These are phyloP conservation scores for Cerastis leucographa DNA, from an alignment of 2,888 invertebrate species.

Conservation along the genomic window DNA sequence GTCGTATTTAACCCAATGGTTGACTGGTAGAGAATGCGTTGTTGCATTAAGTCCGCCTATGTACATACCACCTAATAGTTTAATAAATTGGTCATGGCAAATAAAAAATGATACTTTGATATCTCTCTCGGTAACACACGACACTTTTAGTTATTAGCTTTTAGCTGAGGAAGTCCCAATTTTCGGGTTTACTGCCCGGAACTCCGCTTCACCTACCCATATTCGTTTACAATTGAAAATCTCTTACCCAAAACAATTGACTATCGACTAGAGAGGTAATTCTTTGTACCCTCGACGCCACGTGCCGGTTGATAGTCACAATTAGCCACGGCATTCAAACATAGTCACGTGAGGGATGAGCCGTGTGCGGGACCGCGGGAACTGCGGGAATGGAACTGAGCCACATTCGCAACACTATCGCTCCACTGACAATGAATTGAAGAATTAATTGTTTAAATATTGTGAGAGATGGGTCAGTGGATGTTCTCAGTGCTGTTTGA, in stretches of 20 bases:
- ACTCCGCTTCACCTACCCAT: conserved; percentile 10
- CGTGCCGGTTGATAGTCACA: conserved; percentile 83
- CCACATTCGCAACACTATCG: conserved; percentile 74
- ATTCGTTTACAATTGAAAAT: conserved; percentile 44
- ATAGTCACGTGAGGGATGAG: conserved; percentile 67
- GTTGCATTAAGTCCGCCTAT: too few species aligned
- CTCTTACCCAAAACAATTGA: conserved; percentile 57
- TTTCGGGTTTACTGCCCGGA: neutral
- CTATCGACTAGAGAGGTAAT: conserved; percentile 44
- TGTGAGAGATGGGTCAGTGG: conserved; percentile 61
- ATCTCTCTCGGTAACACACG: neutral
- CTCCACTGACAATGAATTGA: conserved; percentile 82
- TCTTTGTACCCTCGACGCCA: conserved; percentile 74
- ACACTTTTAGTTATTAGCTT: neutral
- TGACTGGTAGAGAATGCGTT: too few species aligned
- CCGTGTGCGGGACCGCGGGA: conserved; percentile 65
- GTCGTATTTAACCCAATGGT: too few species aligned
- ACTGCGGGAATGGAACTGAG: conserved; percentile 57
- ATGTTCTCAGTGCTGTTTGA: conserved; percentile 32
- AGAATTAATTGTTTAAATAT: conserved; percentile 82
- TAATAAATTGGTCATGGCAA: neutral
- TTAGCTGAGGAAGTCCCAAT: neutral
- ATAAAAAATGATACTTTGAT: neutral
- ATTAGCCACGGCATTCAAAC: conserved; percentile 86
- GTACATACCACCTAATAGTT: too few species aligned